Conservation (phyloP, 2,113 vertebrate species). For the Epinephelus fuscoguttatus region DNA sequence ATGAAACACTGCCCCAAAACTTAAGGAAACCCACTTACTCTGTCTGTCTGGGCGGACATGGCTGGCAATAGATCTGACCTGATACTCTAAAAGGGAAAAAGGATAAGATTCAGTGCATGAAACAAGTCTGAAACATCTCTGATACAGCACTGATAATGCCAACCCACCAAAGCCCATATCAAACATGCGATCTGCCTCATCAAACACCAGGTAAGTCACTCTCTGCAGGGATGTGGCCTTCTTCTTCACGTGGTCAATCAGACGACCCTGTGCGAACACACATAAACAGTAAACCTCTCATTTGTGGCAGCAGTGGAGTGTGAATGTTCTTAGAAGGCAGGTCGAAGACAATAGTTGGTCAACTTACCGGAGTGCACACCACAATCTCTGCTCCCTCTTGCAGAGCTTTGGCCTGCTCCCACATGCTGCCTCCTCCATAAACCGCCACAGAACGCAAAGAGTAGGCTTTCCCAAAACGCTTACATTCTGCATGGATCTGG, state of each 20-base stretch:
- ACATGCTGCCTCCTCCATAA: conserved; percentile 99
- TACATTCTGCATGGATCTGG: conserved; percentile 97
- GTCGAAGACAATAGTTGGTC: neutral
- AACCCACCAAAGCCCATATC: conserved; percentile 98
- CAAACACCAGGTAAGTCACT: conserved; percentile 98
- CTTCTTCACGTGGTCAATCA: conserved; percentile 99
- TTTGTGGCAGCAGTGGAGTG: neutral
- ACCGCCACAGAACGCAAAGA: conserved; percentile 97
- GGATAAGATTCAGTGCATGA: neutral
- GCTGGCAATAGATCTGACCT: conserved; percentile 96
- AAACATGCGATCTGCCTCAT: conserved; percentile 99
- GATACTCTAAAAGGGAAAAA: conserved; percentile 89
- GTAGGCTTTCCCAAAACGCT: conserved; percentile 97
- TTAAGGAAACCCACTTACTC: conserved; percentile 86
- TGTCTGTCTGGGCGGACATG: conserved; percentile 98
- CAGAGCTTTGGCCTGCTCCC: conserved; percentile 98
- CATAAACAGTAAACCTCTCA: neutral
- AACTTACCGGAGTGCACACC: conserved; percentile 97
- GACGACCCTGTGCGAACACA: conserved; percentile 88
- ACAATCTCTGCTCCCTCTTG: conserved; percentile 99
- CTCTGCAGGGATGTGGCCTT: conserved; percentile 98
- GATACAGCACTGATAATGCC: neutral
- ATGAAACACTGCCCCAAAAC: neutral
- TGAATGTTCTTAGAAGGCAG: neutral
- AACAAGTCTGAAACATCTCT: neutral